phyloP scores from a whole-genome alignment of 2,888 invertebrate species.

The Dryococelus australis region DNA sequence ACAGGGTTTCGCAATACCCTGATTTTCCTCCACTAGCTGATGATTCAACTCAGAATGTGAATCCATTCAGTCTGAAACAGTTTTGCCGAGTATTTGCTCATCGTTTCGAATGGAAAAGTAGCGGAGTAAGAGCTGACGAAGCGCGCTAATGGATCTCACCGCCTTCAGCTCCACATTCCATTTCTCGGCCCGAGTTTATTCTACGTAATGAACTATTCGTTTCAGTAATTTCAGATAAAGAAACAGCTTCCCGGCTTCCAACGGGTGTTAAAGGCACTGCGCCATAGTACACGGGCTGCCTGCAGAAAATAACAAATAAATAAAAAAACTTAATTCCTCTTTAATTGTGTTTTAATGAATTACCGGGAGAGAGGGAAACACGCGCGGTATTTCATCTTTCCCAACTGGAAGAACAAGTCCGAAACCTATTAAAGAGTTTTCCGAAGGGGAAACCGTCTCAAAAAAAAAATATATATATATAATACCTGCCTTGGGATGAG shows the following conservation, averaged over 20 bases:
- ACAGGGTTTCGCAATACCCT: too few relatives aligned
- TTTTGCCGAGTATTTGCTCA: not conserved
- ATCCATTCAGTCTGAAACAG: not conserved
- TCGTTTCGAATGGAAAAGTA: not conserved
- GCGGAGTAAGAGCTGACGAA: not conserved
- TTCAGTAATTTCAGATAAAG: not conserved
- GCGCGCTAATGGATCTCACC: not conserved
- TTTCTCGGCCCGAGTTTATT: not conserved
- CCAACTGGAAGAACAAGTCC: not conserved
- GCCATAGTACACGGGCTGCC: not conserved
- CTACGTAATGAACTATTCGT: not conserved
- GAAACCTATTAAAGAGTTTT: slow-evolving; percentile 16
- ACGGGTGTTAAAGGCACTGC: not conserved
- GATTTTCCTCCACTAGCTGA: not conserved
- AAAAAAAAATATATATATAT: not conserved
- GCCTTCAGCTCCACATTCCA: not conserved
- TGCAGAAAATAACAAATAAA: not conserved
- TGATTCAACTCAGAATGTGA: not conserved
- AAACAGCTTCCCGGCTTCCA: not conserved
- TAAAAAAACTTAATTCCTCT: not conserved
- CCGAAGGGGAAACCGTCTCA: not conserved
- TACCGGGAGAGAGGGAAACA: not conserved
- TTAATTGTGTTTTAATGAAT: slow-evolving; percentile 16
- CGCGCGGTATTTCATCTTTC: not conserved
- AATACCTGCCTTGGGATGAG: not conserved